Evolutionary conservation across 2,797 vertebrate genomes (phyloP).

Genomic region (Sebastes itinus): DNA sequence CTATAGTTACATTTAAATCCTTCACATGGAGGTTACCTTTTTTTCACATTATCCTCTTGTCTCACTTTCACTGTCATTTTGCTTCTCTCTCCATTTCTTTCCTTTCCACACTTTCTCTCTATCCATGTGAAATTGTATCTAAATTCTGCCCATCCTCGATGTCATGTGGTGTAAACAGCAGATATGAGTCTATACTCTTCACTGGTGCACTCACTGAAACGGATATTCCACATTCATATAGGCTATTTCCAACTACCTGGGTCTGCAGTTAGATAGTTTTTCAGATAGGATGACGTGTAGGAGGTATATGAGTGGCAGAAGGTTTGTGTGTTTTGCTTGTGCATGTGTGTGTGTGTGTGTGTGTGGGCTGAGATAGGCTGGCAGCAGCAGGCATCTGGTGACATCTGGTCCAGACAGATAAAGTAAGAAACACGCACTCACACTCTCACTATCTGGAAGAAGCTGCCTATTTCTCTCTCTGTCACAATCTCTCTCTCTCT

Average conservation of each 20-base stretch:
- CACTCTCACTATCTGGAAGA: slow-evolving; percentile 56
- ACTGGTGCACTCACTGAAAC: slow-evolving; percentile 4
- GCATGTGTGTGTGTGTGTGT: slow-evolving; percentile 5
- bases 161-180: slow-evolving; percentile 9
- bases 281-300: slow-evolving; percentile 51
- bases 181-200: background rate
- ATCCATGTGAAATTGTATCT: background rate
- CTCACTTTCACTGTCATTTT: background rate
- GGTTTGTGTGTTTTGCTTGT: slow-evolving; percentile 16
- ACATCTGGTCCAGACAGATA: slow-evolving; percentile 77
- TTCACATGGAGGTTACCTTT: background rate
- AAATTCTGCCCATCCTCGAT: slow-evolving; percentile 13
- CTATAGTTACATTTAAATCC: background rate
- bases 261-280: slow-evolving; percentile 49
- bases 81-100: background rate
- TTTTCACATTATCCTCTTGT: background rate
- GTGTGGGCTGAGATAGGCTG: slow-evolving; percentile 59
- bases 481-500: background rate
- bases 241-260: slow-evolving; percentile 39
- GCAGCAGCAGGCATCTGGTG: slow-evolving; percentile 69
- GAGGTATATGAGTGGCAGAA: slow-evolving; percentile 41
- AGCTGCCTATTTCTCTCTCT: slow-evolving; percentile 25
- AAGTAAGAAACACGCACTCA: slow-evolving; percentile 69
- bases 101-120: background rate
- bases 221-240: slow-evolving; percentile 31